Evolutionary conservation across 2,797 vertebrate genomes (phyloP), one percentile per base, ranked within the genome.

Genomic region (Danio jaintianensis): DNA sequence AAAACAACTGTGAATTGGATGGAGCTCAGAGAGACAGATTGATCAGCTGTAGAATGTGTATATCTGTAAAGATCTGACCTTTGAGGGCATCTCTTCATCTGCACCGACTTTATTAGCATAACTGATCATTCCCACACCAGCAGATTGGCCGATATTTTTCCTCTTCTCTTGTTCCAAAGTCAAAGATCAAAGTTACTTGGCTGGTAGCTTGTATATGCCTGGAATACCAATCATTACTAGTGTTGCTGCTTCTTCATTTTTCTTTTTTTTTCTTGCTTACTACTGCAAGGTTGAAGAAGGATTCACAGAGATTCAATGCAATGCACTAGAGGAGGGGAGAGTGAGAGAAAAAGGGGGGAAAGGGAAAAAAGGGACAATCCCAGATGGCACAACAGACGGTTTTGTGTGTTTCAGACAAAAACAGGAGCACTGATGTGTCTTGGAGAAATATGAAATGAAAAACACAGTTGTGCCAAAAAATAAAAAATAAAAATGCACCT

Each of bases 301-400:
- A 71, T 29, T 71, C n/a, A 50, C 72, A 55, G 58, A 22, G 50
- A 58, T 48, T 86, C 63, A 85, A 77, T 80, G 74, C 66, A 78
- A 75, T 43, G 63, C 47, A 75, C 5, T 18, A 75, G 59, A 68
- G 47, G 70, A 75, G 50, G 55, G 69, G 55, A 64, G 56, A 75
- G 81, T 82, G 84, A 73, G 58, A 75, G 59, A 73, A 48, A 56
- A 43, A 12, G 22, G 38, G 38, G n/a, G 52, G 69, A 80, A 79
- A 55, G 72, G 47, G 43, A 50, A 73, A 85, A 84, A 87, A 87
- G 88, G 85, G 86, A 70, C 64, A 63, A 85, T 88, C 89, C 92
- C 92, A 94, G 92, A 94, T 93, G 93, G 93, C 45, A 16, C 63
- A 85, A 86, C 92, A 94, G 92, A 92, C 89, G 89, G 87, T 87